Evolutionary conservation across 2,888 invertebrate species (phyloP), one percentile per base, ranked within the genome.

Genomic region (Aricia artaxerxes): DNA sequence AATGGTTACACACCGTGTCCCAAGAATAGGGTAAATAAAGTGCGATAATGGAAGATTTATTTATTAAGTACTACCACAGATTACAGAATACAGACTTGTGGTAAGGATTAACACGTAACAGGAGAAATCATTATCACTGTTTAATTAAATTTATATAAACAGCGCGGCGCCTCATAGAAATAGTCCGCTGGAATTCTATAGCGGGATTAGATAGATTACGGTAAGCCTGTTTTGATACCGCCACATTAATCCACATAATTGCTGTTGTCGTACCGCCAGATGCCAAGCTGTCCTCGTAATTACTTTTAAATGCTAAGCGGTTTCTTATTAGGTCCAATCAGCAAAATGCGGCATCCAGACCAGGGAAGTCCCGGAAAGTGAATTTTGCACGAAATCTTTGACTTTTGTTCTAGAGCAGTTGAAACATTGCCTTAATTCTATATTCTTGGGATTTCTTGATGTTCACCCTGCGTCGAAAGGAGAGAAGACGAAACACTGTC

Each of bases 221-320:
- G 44, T 75, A 44, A 75, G 75, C 75, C 49, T 75, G 75, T 75
- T 75, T 40, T 24, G 49, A 75, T 44, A 44, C 24, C 31, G 75
- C 4, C 24, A n/a, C 64, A 69, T 69, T 69, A 64, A 69, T 69
- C 35, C 13, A 72, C 13, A 72, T 79, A 80, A 80, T 78, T 78
- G 73, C 64, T 80, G 78, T 80, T 80, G 53, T 80, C 49, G 76
- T 73, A 73, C 60, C 57, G 69, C 38, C 38, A 69, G 35, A 69
- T 69, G 35, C 24, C 11, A 24, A 11, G 31, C 64, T 69, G 35
- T 38, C 69, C 13, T 35, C 69, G 9, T 69, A 69, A 69, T 35
- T 35, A 69, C 69, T 35, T 13, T 16, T 24, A 24, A 24, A 11
- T 13, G 5, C 69, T 69, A 1, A 69, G 35, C 35, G 31, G 13